Evolutionary conservation across 2,888 invertebrate genomes (phyloP).

Genomic region (Acrobasis consociella): DNA sequence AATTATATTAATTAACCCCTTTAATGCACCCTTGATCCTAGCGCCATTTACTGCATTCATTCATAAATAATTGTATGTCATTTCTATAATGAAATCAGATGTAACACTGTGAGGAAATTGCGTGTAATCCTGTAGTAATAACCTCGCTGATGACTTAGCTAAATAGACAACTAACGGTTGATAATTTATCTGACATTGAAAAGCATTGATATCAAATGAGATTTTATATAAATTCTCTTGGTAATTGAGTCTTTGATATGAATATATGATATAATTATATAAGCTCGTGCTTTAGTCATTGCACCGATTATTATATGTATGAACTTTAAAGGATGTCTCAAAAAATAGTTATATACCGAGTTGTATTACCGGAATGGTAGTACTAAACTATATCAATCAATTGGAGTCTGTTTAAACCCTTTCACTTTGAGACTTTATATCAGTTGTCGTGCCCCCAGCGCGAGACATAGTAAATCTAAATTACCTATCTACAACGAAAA

Average conservation of each 20-base stretch:
- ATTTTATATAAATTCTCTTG: slow-evolving; percentile 19
- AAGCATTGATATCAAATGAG: slow-evolving; percentile 6
- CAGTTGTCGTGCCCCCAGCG: too few relatives aligned
- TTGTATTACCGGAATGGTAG: too few relatives aligned
- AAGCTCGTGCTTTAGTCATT: too few relatives aligned
- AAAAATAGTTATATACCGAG: too few relatives aligned
- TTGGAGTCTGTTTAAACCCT: too few relatives aligned
- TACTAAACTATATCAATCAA: too few relatives aligned
- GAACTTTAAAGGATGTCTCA: too few relatives aligned
- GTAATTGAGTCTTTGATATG: background rate
- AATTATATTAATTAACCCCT: slow-evolving; percentile 15
- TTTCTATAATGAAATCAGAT: slow-evolving; percentile 24
- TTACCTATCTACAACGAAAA: too few relatives aligned
- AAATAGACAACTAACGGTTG: slow-evolving; percentile 10
- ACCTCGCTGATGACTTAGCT: slow-evolving; percentile 11
- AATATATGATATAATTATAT: background rate
- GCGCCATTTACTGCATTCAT: slow-evolving; percentile 13
- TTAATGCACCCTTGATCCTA: slow-evolving; percentile 16
- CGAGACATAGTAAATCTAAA: too few relatives aligned
- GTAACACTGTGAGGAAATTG: slow-evolving; percentile 20
- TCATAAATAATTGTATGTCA: slow-evolving; percentile 19
- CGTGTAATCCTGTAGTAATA: slow-evolving; percentile 9
- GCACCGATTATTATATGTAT: too few relatives aligned
- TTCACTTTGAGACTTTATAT: too few relatives aligned
- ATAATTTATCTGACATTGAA: slow-evolving; percentile 6